A percentile compares a stretch with the other conserved stretches of the same genome.
Evolutionary conservation across 2,797 vertebrate genomes (phyloP).

Genomic region (Notolepis coatsorum): DNA sequence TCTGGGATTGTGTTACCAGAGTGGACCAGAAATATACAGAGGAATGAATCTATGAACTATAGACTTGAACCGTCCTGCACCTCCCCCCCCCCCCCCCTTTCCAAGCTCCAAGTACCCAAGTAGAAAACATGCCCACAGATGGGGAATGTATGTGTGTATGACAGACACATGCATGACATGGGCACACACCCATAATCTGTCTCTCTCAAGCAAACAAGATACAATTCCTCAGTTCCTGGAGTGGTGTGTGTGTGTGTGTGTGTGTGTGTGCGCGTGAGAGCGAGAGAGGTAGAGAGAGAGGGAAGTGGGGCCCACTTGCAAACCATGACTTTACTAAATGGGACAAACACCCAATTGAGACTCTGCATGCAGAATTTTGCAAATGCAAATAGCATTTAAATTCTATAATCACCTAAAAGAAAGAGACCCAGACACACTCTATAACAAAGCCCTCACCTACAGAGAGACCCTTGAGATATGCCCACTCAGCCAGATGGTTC

Average conservation of each 20-base stretch:
- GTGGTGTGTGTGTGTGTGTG: background rate
- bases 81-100: constrained; percentile 7
- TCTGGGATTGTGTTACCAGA: constrained; percentile 55
- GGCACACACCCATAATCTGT: background rate
- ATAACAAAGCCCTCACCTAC: too few relatives aligned
- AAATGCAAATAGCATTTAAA: too few relatives aligned
- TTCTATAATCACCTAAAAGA: too few relatives aligned
- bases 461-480: too few relatives aligned
- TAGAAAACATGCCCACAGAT: constrained; percentile 18
- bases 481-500: too few relatives aligned
- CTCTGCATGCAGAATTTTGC: too few relatives aligned
- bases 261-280: background rate
- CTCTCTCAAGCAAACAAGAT: constrained; percentile 35
- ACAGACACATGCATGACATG: background rate
- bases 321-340: too few relatives aligned
- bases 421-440: too few relatives aligned
- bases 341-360: too few relatives aligned
- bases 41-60: constrained; percentile 36
- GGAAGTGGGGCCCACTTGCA: too few relatives aligned
- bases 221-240: constrained; percentile 12
- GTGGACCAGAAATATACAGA: constrained; percentile 35
- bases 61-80: background rate
- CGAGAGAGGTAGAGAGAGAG: too few relatives aligned
- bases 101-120: background rate
- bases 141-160: constrained; percentile 7